These are phyloP conservation scores for Oreochromis grahami DNA, from an alignment of 2,797 vertebrate species.

Conservation along the genomic window DNA sequence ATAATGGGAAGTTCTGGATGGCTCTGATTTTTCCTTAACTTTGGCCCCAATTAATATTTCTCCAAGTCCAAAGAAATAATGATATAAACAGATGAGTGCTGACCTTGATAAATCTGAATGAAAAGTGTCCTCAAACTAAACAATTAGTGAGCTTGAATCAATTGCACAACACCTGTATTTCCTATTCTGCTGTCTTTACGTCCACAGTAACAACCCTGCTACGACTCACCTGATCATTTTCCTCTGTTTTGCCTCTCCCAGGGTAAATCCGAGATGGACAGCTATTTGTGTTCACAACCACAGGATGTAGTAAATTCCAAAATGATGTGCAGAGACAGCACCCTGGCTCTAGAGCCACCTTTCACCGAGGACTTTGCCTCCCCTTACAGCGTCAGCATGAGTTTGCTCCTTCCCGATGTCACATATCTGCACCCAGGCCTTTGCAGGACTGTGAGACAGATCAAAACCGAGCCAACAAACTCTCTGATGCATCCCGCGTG, in stretches of 20 bases:
- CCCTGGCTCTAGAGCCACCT: slow-evolving; percentile 84
- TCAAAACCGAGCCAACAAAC: slow-evolving; percentile 87
- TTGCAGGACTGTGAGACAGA: slow-evolving; percentile 85
- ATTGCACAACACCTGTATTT: neutral
- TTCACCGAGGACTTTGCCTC: slow-evolving; percentile 84
- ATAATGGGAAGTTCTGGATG: neutral
- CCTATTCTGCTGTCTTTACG: neutral
- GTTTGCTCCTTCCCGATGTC: slow-evolving; percentile 90
- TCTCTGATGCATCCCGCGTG: slow-evolving; percentile 82
- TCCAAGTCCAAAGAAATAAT: neutral
- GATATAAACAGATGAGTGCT: slow-evolving; percentile 15
- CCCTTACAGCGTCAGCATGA: slow-evolving; percentile 97
- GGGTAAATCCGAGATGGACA: slow-evolving; percentile 92
- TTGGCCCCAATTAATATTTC: neutral
- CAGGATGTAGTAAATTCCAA: slow-evolving; percentile 80
- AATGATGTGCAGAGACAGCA: slow-evolving; percentile 83
- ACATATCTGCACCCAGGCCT: slow-evolving; percentile 89
- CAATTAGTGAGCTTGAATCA: neutral
- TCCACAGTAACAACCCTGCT: neutral
- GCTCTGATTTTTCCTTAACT: neutral
- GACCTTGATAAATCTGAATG: neutral
- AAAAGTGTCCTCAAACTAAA: neutral
- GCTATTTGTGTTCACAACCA: slow-evolving; percentile 83
- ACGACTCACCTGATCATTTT: neutral
- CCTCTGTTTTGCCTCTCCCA: slow-evolving; percentile 49